Evolutionary conservation across 2,888 invertebrate genomes (phyloP), one percentile per base, ranked within the genome.

Genomic region (Meganola albula): DNA sequence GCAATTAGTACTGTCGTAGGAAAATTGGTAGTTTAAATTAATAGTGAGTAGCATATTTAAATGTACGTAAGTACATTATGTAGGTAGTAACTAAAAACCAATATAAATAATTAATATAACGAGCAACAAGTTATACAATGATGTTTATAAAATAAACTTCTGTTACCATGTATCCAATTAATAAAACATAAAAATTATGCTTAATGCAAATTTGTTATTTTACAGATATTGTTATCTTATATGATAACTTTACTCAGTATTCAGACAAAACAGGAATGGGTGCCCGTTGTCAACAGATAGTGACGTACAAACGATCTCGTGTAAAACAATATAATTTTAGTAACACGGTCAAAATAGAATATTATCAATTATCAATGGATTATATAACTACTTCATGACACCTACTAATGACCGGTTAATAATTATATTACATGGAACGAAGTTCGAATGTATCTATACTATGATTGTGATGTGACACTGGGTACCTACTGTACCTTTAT

Each of bases 231-330:
- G 36, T 40, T 47, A 52, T 42, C 49, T n/a, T 31, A 25, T 8
- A 24, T 29, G 55, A 52, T 52, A 34, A 35, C 38, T 8, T 40
- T 27, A 30, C 23, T 38, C 36, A 31, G 22, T 30, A 44, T 42
- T 38, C 44, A 44, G 53, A 48, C 55, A 54, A 40, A 52, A 54
- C 55, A 54, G 58, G 46, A 51, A 56, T 56, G 33, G 22, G 34
- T 37, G 37, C 28, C 31, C 20, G 43, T 48, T 54, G 26, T 44
- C 27, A 52, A 42, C 34, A 42, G 48, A 54, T 46, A 48, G 34
- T 22, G 40, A 26, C 24, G 22, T 28, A 24, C 26, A 26, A 26
- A 29, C 25, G 16, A 10, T 40, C 39, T 24, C 31, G 26, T 18
- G 27, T 40, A 41, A 39, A 41, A 49, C 34, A 41, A 7, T 31